Base-by-base conservation (phyloP, 2,113 vertebrate species). In the Tauraco erythrolophus region DNA sequence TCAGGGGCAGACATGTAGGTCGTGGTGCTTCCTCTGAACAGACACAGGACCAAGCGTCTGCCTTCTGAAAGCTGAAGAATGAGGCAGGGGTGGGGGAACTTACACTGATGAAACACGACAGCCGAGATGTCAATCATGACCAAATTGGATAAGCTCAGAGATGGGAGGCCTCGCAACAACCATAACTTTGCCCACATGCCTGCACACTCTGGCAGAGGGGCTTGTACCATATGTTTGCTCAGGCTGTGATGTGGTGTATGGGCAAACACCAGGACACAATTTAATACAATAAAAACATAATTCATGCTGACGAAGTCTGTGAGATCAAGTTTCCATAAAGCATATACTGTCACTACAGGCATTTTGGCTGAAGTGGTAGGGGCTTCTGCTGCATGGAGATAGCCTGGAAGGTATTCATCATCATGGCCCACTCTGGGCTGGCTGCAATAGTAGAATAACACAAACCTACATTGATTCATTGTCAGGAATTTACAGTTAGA, bases 1-100 rank as follows among this genome's bases (percentile, higher is more conserved):
- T 98, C 97, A 98, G 94, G 87, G 95, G 77, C 92, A 97, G 94
- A 97, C 10, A 19, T 85, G 97, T 98, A 98, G 97, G 98, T 98
- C 97, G 96, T 4, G 28, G 57, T 65, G 77, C 89, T 95, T 91
- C 89, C 97, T 96, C 41, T 84, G 80, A 98, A 85, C 68, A 96
- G 79, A 78, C 31, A 68, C 27, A 10, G 93, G 54, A 80, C 30
- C 39, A 57, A 92, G 60, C 1, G 5, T 89, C 58, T 79, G 35
- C 74, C 31, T 95, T 80, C 64, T 74, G 91, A 85, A 95, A 87
- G 81, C 89, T 80, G 33, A 60, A 53, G 76, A 82, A 84, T 56
- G 61, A 92, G 61, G 30, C 5, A 53, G 65, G 72, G 53, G 43
- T 60, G 23, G 74, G 89, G 68, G 57, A 82, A 53, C 18, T 68